These are phyloP conservation scores for Branchinecta lindahli DNA, from an alignment of 1,140 invertebrate species.

Conservation along the genomic window DNA sequence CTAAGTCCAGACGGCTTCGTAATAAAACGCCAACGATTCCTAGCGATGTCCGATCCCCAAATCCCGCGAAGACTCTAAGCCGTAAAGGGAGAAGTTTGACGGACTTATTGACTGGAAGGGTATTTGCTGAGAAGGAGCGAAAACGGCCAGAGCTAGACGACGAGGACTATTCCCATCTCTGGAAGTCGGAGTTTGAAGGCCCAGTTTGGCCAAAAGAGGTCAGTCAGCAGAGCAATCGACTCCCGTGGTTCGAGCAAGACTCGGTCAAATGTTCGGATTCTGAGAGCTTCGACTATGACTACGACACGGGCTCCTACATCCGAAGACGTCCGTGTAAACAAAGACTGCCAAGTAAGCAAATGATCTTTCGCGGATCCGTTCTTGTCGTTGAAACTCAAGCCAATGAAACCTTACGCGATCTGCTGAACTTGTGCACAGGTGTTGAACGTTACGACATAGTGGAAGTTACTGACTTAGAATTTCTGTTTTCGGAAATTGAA, in stretches of 20 bases:
- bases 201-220: background rate
- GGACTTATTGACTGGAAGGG: slow-evolving; percentile 6
- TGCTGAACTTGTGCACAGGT: background rate
- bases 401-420: slow-evolving; percentile 13
- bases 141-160: background rate
- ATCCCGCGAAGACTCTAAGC: background rate
- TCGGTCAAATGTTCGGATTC: background rate
- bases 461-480: slow-evolving; percentile 12
- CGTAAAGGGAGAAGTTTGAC: background rate
- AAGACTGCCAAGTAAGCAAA: background rate
- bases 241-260: background rate
- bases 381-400: slow-evolving; percentile 6
- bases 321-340: background rate
- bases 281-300: background rate
- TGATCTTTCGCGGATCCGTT: background rate
- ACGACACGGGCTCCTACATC: background rate
- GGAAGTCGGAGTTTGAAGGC: background rate
- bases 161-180: background rate
- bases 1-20: background rate
- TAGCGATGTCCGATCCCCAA: background rate
- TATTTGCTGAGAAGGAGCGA: background rate
- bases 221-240: background rate
- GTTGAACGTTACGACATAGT: slow-evolving; percentile 10
- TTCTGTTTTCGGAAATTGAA: slow-evolving; percentile 11
- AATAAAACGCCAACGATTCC: background rate